Evolutionary conservation across 2,113 vertebrate species (phyloP).

Genomic region (Protobothrops flavoviridis): DNA sequence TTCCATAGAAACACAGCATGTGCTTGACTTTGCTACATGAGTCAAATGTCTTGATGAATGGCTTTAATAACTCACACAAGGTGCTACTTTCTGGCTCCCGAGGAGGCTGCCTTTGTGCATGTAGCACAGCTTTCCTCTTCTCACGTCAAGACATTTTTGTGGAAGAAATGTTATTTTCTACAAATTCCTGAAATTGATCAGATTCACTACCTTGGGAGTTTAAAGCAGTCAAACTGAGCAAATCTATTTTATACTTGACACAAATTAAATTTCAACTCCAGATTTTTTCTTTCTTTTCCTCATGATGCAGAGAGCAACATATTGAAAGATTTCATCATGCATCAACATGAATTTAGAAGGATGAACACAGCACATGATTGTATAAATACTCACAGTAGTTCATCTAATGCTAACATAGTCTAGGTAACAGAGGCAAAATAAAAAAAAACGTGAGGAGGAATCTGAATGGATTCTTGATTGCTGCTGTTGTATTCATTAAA

Average conservation of each 20-base stretch:
- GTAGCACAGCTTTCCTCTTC: conserved; percentile 16
- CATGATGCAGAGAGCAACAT: not conserved
- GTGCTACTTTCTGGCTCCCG: conserved; percentile 25
- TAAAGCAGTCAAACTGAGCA: conserved; percentile 31
- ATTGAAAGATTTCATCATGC: conserved; percentile 31
- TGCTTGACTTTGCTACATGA: conserved; percentile 19
- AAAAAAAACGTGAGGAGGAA: not conserved
- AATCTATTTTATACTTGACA: conserved; percentile 46
- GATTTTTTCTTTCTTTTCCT: not conserved
- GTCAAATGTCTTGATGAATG: conserved; percentile 34
- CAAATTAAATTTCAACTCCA: conserved; percentile 49
- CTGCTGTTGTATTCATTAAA: not conserved
- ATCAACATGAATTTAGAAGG: conserved; percentile 24
- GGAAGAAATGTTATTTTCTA: conserved; percentile 49
- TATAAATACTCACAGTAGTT: conserved; percentile 16
- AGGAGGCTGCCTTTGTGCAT: conserved; percentile 23
- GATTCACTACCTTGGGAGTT: conserved; percentile 48
- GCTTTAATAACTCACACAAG: conserved; percentile 46
- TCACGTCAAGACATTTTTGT: conserved; percentile 41
- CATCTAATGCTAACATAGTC: conserved; percentile 27
- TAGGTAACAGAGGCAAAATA: not conserved
- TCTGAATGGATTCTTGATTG: not conserved
- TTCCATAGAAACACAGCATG: conserved; percentile 27
- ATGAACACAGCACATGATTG: conserved; percentile 19
- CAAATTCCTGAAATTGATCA: conserved; percentile 38